A percentile compares a stretch with the other conserved stretches of the same genome.
These are phyloP conservation scores for Rhodinocichla rosea DNA, from an alignment of 2,113 vertebrate genomes.

Conservation along the genomic window DNA sequence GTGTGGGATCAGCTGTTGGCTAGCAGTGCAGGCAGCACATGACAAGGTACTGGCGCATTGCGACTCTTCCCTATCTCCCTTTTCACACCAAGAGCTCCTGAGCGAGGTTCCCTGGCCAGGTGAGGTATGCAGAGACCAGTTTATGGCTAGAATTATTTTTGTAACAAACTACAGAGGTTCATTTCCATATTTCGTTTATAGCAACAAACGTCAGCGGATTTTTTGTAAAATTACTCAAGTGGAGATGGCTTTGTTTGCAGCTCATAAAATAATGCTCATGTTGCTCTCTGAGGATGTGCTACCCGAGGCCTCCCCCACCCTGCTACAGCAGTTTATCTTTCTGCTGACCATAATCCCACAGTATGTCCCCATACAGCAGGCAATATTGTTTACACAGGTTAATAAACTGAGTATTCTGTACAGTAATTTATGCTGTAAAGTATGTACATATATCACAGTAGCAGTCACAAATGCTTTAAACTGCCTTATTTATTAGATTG, in stretches of 20 bases:
- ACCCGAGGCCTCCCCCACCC: not conserved
- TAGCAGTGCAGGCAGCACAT: accelerated
- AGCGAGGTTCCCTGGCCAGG: not conserved
- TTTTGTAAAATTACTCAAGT: not conserved
- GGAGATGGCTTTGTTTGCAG: not conserved
- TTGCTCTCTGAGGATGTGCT: not conserved
- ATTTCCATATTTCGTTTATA: not conserved
- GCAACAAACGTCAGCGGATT: not conserved
- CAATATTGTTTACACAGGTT: slow-evolving; percentile 37
- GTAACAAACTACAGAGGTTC: not conserved
- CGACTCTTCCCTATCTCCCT: not conserved
- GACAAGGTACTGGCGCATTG: accelerated
- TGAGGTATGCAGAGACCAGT: not conserved
- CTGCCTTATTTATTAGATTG: slow-evolving; percentile 46
- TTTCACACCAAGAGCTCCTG: not conserved
- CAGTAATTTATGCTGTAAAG: slow-evolving; percentile 66
- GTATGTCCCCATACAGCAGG: not conserved
- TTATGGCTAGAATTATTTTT: not conserved
- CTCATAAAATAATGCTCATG: not conserved
- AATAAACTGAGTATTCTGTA: slow-evolving; percentile 40
- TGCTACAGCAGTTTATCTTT: not conserved
- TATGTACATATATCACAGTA: slow-evolving; percentile 49
- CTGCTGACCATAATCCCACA: not conserved
- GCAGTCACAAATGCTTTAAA: slow-evolving; percentile 49
- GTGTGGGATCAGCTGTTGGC: not conserved